phyloP scores from a whole-genome alignment of 2,113 vertebrate species.

The Glaucomys volans region DNA sequence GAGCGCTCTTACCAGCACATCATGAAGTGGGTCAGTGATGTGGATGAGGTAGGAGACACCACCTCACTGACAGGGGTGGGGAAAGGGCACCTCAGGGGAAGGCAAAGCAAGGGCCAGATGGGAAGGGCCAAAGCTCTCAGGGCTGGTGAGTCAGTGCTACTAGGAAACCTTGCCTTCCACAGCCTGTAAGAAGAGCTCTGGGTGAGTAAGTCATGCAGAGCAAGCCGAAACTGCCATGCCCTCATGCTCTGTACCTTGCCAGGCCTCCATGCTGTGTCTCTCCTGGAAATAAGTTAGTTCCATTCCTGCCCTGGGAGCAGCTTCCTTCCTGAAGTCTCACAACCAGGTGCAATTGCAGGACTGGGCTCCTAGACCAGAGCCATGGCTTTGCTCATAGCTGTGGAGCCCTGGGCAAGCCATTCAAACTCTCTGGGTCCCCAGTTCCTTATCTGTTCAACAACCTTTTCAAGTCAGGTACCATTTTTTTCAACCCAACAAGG shows the following conservation, averaged over 20 bases:
- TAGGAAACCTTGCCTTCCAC: neutral
- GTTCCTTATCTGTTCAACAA: neutral
- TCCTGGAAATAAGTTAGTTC: neutral
- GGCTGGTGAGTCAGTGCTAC: neutral
- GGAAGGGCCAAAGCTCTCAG: neutral
- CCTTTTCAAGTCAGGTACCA: neutral
- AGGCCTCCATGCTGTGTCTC: neutral
- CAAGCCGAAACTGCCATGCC: neutral
- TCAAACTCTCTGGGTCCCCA: neutral
- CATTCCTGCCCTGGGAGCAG: neutral
- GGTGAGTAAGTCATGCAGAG: neutral
- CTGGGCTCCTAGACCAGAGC: neutral
- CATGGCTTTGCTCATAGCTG: neutral
- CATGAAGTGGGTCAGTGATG: slow-evolving; percentile 99
- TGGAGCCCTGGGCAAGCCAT: neutral
- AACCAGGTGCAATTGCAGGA: neutral
- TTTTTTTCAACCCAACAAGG: neutral
- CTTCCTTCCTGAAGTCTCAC: neutral
- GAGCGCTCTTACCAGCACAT: slow-evolving; percentile 99
- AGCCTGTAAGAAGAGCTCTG: neutral
- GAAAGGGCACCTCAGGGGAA: neutral
- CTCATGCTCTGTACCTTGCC: neutral
- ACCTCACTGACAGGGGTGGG: neutral
- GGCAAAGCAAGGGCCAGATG: neutral
- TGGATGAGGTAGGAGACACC: slow-evolving; percentile 93